Conservation (phyloP, 2,888 invertebrate genomes). For the Amphipoea lucens region DNA sequence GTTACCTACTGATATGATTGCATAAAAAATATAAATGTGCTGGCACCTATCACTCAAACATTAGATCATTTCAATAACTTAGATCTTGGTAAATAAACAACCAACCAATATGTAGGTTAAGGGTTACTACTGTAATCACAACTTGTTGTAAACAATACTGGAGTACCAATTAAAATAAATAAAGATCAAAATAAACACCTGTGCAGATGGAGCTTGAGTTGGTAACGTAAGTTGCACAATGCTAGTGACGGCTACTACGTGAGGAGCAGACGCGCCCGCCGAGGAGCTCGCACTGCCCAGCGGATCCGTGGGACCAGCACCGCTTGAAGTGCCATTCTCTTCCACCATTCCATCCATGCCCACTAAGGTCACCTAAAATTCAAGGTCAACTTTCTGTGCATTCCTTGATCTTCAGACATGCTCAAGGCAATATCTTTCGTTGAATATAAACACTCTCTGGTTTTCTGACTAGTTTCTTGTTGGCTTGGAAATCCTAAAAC, state of each 20-base stretch:
- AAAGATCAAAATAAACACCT: slow-evolving; percentile 88
- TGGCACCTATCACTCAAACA: slow-evolving; percentile 14
- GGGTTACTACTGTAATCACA: slow-evolving; percentile 25
- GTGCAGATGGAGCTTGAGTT: slow-evolving; percentile 91
- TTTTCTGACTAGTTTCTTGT: slow-evolving; percentile 77
- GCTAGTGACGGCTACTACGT: slow-evolving; percentile 92
- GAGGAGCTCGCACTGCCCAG: slow-evolving; percentile 80
- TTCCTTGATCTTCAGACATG: slow-evolving; percentile 81
- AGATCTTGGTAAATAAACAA: slow-evolving; percentile 31
- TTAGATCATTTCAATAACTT: slow-evolving; percentile 4
- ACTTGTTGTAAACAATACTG: slow-evolving; percentile 51
- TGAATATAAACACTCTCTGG: slow-evolving; percentile 68
- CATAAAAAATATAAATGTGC: slow-evolving; percentile 37
- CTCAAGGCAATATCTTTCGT: slow-evolving; percentile 73
- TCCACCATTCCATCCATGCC: slow-evolving; percentile 98
- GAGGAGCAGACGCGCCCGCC: slow-evolving; percentile 76
- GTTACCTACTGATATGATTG: slow-evolving; percentile 22
- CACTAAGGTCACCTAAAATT: slow-evolving; percentile 92
- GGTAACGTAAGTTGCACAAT: slow-evolving; percentile 96
- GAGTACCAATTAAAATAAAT: slow-evolving; percentile 45
- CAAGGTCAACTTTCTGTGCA: slow-evolving; percentile 89
- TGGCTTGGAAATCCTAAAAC: slow-evolving; percentile 84
- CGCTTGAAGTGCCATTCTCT: slow-evolving; percentile 93
- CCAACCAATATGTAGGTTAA: slow-evolving; percentile 32
- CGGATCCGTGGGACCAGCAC: slow-evolving; percentile 83